Evolutionary conservation across 2,797 vertebrate genomes (phyloP).

Genomic region (Hypotaenidia philippensis): DNA sequence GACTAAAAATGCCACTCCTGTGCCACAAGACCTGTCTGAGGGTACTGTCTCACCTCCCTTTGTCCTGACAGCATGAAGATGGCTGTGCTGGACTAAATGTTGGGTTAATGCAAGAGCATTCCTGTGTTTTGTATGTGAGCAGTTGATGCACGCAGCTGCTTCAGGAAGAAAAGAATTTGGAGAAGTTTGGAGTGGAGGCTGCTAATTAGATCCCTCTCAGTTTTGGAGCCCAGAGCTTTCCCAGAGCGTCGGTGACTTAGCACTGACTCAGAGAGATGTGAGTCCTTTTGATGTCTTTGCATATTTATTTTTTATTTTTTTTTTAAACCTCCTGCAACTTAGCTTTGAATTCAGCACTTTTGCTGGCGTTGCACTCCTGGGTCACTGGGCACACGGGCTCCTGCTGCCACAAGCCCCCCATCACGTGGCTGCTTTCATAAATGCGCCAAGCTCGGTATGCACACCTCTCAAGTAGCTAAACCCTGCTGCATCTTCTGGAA

Average conservation of each 20-base stretch:
- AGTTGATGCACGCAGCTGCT: background rate
- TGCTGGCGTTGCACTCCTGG: background rate
- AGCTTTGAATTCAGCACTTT: slow-evolving; percentile 14
- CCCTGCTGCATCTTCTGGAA: background rate
- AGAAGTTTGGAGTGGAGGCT: background rate
- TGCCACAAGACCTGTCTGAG: background rate
- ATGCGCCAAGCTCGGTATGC: background rate
- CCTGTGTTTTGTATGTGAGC: background rate
- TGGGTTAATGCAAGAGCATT: background rate
- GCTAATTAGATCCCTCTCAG: background rate
- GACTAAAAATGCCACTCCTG: background rate
- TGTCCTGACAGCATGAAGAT: background rate
- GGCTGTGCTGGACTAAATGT: background rate
- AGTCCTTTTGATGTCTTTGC: slow-evolving; percentile 26
- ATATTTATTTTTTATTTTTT: background rate
- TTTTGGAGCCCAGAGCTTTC: background rate
- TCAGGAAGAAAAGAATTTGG: background rate
- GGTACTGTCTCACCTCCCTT: background rate
- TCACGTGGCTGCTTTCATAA: background rate
- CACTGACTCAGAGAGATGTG: background rate
- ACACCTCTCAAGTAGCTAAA: background rate
- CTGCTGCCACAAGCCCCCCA: background rate
- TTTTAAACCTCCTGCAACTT: background rate
- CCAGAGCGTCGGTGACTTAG: background rate
- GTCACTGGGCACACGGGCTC: background rate